Evolutionary conservation across 2,113 vertebrate genomes (phyloP), one percentile per base, ranked within the genome.

Genomic region (Mobula hypostoma): DNA sequence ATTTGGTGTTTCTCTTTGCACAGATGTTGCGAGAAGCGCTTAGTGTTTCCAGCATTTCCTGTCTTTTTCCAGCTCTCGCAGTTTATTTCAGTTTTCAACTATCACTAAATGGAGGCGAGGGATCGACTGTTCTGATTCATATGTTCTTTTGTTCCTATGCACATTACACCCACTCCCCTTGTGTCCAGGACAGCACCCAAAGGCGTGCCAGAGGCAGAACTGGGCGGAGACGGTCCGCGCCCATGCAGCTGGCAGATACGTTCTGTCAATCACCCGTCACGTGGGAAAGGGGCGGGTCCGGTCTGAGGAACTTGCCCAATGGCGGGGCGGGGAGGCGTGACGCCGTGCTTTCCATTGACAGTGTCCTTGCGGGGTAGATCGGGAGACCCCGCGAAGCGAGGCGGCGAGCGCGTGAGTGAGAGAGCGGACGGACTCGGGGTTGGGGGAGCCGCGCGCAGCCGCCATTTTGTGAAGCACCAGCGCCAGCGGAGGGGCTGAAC

Each of bases 381-480:
- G 95, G 97, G 97, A 98, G 98, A 98, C 98, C 97, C 98, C 97
- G 94, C 87, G 74, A 70, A 14, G 29, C 74, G 90, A 58, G 61
- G 11, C 24, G 29, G 74, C 29, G 7, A 90, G 94, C 94, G 94
- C 94, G 80, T 94, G 94, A 94, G 95, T 94, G 95, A 19, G 40
- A 8, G 2, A 14, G 7, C 92, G 94, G 94, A 15, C 94, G 82
- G 94, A 92, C 11, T 94, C 48, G 88, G 94, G 90, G 56, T 76
- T 94, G 48, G 7, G 94, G 94, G 95, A 94, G 95, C 94, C 94
- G 94, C 94, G 94, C 40, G 95, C 94, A 24, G 90, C 91, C 91
- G 66, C 91, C 91, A 93, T 93, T 93, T 93, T 93, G 91, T 93
- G 8, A 14, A 48, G 40, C 91, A 48, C 27, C 36, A 29, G 91